Percentiles rank a stretch among this genome's conserved stretches.
phyloP scores from a whole-genome alignment of 2,113 vertebrate genomes.

The Mandrillus leucophaeus region DNA sequence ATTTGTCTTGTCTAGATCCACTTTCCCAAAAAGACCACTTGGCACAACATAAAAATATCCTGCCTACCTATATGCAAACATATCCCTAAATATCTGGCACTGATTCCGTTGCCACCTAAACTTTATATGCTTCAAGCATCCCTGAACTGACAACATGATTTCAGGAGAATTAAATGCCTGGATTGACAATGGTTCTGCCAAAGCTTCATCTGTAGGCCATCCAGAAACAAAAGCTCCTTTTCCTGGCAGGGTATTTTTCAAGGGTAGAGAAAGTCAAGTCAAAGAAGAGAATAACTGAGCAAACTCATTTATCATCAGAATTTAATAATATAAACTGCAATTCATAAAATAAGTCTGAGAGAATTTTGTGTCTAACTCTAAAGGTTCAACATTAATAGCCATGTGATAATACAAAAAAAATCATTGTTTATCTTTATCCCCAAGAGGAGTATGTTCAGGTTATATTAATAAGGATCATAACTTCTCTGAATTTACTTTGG shows the following conservation, averaged over 20 bases:
- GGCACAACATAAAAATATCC: not conserved
- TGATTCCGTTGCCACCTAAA: not conserved
- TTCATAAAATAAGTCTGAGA: not conserved
- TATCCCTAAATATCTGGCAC: not conserved
- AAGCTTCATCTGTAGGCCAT: not conserved
- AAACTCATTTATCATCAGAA: conserved; percentile 9
- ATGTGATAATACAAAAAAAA: not conserved
- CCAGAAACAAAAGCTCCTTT: not conserved
- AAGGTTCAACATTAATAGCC: not conserved
- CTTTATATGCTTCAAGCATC: not conserved
- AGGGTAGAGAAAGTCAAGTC: not conserved
- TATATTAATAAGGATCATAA: conserved; percentile 30
- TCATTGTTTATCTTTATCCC: not conserved
- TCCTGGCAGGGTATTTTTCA: not conserved
- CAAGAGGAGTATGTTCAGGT: not conserved
- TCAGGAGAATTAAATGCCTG: conserved; percentile 5
- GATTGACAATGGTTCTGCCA: not conserved
- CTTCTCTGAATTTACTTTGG: not conserved
- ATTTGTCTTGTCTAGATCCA: not conserved
- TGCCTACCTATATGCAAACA: not conserved
- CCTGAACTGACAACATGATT: not conserved
- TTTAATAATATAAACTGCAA: not conserved
- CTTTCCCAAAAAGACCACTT: not conserved
- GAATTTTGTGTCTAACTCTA: not conserved
- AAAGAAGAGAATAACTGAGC: not conserved